Conservation (phyloP, 2,888 invertebrate genomes). For the Crematogaster levior region DNA sequence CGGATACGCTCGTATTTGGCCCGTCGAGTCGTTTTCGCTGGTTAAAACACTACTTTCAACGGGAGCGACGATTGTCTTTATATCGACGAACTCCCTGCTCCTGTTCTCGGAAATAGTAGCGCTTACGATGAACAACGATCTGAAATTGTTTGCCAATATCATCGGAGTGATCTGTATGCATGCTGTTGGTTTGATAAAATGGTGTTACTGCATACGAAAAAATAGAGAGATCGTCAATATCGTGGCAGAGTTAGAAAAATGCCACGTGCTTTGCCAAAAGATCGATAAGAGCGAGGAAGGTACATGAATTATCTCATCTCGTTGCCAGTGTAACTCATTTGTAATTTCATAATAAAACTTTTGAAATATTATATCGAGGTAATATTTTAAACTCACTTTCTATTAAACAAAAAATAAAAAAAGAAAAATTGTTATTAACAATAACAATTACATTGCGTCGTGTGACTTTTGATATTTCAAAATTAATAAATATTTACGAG, state of each 20-base stretch:
- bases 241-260: conserved; percentile 60
- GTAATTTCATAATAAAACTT: not conserved
- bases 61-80: conserved; percentile 36
- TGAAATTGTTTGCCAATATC: conserved; percentile 65
- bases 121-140: conserved; percentile 54
- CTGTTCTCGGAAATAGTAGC: conserved; percentile 62
- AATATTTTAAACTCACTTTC: not conserved
- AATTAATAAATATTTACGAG: not conserved
- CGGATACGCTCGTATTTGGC: conserved; percentile 68
- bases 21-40: conserved; percentile 51
- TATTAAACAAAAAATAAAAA: not conserved
- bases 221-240: conserved; percentile 59
- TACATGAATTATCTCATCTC: conserved; percentile 28
- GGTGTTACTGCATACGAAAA: conserved; percentile 69
- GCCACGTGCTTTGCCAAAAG: conserved; percentile 67
- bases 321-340: not conserved
- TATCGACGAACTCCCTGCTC: conserved; percentile 52
- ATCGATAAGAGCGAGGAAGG: conserved; percentile 51
- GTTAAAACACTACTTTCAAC: conserved; percentile 55
- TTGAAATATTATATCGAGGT: not conserved
- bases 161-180: conserved; percentile 69
- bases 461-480: not conserved
- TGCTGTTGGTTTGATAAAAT: conserved; percentile 71
- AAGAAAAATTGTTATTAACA: not conserved
- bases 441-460: not conserved